phyloP scores from a whole-genome alignment of 1,140 invertebrate genomes.

The Aphelenchoides fujianensis region DNA sequence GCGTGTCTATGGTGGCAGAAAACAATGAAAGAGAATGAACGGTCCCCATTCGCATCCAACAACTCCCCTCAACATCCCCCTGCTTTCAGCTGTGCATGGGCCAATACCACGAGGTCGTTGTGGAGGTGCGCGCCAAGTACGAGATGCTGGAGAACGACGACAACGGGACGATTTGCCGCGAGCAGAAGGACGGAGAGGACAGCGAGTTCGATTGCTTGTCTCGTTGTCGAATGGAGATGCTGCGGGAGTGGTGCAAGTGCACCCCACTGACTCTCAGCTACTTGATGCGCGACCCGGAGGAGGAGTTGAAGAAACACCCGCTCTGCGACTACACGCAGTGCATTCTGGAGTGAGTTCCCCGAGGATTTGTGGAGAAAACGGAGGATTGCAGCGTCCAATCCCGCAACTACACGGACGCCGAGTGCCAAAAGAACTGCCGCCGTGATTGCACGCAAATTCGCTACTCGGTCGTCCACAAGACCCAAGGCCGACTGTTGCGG shows the following conservation, averaged over 20 bases:
- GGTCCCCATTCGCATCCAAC: too few species aligned
- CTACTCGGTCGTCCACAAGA: slow-evolving; percentile 51
- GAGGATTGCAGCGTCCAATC: slow-evolving; percentile 25
- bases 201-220: slow-evolving; percentile 56
- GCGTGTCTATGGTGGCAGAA: too few species aligned
- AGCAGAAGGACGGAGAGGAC: slow-evolving; percentile 51
- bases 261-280: slow-evolving; percentile 44
- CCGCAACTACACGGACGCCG: slow-evolving; percentile 51
- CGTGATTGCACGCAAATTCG: slow-evolving; percentile 57
- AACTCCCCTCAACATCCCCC: too few species aligned
- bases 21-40: too few species aligned
- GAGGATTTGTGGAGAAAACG: neutral
- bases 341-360: slow-evolving; percentile 40
- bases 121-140: slow-evolving; percentile 59
- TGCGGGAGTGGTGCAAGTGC: slow-evolving; percentile 45
- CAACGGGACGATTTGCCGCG: slow-evolving; percentile 55
- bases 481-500: slow-evolving; percentile 51
- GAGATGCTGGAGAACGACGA: slow-evolving; percentile 61
- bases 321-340: slow-evolving; percentile 46
- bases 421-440: slow-evolving; percentile 54
- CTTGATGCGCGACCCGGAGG: slow-evolving; percentile 26
- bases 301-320: slow-evolving; percentile 39
- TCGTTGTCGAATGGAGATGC: slow-evolving; percentile 59
- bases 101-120: slow-evolving; percentile 53
- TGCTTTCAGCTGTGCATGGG: slow-evolving; percentile 58